Evolutionary conservation across 2,797 vertebrate species (phyloP).

Genomic region (Cyprinella venusta): DNA sequence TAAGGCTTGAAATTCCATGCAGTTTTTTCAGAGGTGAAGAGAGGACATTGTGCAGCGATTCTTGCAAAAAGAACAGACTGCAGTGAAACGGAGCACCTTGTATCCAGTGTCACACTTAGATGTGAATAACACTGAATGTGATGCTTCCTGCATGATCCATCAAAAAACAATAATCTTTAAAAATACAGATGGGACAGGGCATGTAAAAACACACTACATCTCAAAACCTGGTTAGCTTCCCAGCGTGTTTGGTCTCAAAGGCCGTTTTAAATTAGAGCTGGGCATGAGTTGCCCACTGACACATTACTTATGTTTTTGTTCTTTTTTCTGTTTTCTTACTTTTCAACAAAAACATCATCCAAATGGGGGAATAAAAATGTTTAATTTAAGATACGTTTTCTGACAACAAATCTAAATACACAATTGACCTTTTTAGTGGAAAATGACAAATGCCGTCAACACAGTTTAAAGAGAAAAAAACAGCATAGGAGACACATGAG

Average conservation of each 20-base stretch:
- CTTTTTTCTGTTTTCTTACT: neutral
- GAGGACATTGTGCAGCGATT: neutral
- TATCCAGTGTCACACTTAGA: neutral
- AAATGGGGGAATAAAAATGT: neutral
- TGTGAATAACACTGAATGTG: neutral
- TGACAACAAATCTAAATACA: neutral
- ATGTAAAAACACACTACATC: neutral
- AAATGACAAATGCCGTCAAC: neutral
- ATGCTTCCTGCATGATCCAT: neutral
- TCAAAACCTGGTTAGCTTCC: neutral
- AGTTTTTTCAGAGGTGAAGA: neutral
- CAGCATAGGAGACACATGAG: neutral
- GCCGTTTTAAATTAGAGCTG: neutral
- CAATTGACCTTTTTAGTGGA: neutral
- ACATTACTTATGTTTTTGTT: neutral
- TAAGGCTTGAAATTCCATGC: neutral
- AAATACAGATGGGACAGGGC: neutral
- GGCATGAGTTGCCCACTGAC: neutral
- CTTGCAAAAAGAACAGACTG: slow-evolving; percentile 1
- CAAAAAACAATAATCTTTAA: neutral
- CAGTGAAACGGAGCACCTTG: slow-evolving; percentile 13
- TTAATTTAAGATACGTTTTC: neutral
- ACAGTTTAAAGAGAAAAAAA: neutral
- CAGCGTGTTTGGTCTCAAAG: neutral
- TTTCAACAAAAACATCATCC: neutral